A percentile compares a stretch with the other conserved stretches of the same genome.
These are phyloP conservation scores for Ennomos erosarius DNA, from an alignment of 2,888 invertebrate genomes.

Conservation along the genomic window DNA sequence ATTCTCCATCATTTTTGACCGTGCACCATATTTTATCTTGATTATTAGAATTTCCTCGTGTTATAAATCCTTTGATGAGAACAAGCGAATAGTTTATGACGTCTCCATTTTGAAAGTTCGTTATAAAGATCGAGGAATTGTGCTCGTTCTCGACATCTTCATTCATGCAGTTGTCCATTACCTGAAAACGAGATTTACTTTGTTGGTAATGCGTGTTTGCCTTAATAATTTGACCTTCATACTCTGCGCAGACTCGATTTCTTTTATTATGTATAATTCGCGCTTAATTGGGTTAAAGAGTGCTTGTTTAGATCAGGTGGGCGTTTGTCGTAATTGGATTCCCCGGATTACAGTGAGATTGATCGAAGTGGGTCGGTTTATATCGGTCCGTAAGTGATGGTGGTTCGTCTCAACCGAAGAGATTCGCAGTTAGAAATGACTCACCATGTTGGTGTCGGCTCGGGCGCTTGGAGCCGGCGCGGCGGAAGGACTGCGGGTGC, in stretches of 20 bases:
- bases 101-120: constrained; percentile 87
- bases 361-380: constrained; percentile 52
- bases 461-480: constrained; percentile 79
- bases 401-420: constrained; percentile 73
- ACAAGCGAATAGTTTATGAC: constrained; percentile 86
- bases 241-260: constrained; percentile 53
- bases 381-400: constrained; percentile 54
- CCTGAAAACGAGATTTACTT: constrained; percentile 69
- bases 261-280: constrained; percentile 51
- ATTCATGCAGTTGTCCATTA: constrained; percentile 78
- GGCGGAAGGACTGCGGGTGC: constrained; percentile 79
- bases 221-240: constrained; percentile 54
- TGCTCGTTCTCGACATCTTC: constrained; percentile 76
- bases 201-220: constrained; percentile 43
- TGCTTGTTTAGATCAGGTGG: constrained; percentile 29
- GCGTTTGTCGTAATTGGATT: constrained; percentile 29
- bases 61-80: constrained; percentile 86
- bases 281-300: constrained; percentile 59
- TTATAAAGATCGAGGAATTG: constrained; percentile 77
- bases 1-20: constrained; percentile 68
- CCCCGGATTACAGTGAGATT: constrained; percentile 37
- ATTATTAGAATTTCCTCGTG: constrained; percentile 71
- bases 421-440: constrained; percentile 79
- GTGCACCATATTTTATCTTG: constrained; percentile 74
- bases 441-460: constrained; percentile 80